Evolutionary conservation across 2,888 invertebrate genomes (phyloP), one percentile per base, ranked within the genome.

Genomic region (Tinea semifulvella): DNA sequence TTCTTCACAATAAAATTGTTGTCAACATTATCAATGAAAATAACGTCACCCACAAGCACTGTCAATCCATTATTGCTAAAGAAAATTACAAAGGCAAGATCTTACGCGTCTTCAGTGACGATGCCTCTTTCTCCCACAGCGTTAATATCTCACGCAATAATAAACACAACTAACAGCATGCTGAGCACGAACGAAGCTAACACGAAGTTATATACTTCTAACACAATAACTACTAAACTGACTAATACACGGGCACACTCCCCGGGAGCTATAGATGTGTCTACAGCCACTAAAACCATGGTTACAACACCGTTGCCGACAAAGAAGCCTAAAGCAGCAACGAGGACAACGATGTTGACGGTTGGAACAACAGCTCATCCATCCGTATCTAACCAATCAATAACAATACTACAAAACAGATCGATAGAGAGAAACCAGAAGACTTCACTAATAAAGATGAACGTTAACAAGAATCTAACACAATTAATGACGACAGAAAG

Each of bases 141-240:
- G 47, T 52, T 48, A 53, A 52, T 49, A 42, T 46, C 49, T 47
- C 53, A 49, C 39, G 49, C 51, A 48, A 50, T 50, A 48, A 19
- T 52, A 43, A 46, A 46, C 57, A 63, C 56, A 56, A 73, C 73
- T 77, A 79, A 79, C 63, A 77, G 77, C 79, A 79, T 75, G 73
- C 58, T 56, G 60, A 66, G 65, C 61, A 46, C 48, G 49, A 56
- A 53, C 52, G 56, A 49, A 48, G 56, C 57, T 58, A 59, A 55
- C 56, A 64, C 56, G 53, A 55, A 53, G 55, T 38, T 17, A 50
- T 57, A 61, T 63, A 63, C 65, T 4, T n/a, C 19, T 67, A 63
- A 62, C 59, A 58, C 54, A 55, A 53, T 67, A 66, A 66, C 63
- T 55, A 58, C 54, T 51, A 49, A 40, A 28, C 11, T 6, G 20